Conservation (phyloP, 2,888 invertebrate genomes). For the Drosophila rellima region DNA sequence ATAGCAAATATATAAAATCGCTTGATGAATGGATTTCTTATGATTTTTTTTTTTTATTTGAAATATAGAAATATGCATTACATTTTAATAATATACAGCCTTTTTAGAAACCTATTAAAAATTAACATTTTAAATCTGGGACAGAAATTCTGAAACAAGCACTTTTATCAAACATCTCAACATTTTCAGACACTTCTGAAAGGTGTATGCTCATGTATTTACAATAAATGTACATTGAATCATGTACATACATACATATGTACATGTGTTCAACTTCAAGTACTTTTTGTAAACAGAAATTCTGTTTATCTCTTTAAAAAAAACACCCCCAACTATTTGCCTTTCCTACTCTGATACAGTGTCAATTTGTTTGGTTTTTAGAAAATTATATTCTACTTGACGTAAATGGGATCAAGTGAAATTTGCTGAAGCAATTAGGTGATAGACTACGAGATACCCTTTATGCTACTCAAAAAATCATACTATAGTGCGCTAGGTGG, state of each 20-base stretch:
- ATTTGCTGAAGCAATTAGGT: neutral
- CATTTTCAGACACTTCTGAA: neutral
- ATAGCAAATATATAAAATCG: neutral
- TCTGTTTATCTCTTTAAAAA: slow-evolving; percentile 32
- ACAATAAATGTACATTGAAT: slow-evolving; percentile 2
- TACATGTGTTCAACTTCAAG: slow-evolving; percentile 22
- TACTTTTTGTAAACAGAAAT: slow-evolving; percentile 37
- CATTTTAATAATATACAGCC: too few relatives aligned
- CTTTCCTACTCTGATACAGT: slow-evolving; percentile 16
- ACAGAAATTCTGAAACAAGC: neutral
- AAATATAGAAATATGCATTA: neutral
- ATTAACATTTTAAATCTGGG: neutral
- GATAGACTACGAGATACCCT: neutral
- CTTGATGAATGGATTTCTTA: neutral
- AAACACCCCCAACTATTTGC: slow-evolving; percentile 30
- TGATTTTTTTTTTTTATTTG: neutral
- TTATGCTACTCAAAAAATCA: neutral
- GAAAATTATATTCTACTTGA: slow-evolving; percentile 12
- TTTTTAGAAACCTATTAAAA: neutral
- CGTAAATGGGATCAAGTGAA: slow-evolving; percentile 10
- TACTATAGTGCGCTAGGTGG: neutral
- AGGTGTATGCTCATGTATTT: slow-evolving; percentile 1
- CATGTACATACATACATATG: neutral
- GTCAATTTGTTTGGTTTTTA: slow-evolving; percentile 26
- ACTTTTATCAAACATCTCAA: neutral